phyloP scores from a whole-genome alignment of 2,797 vertebrate genomes.

The Spheniscus humboldti region DNA sequence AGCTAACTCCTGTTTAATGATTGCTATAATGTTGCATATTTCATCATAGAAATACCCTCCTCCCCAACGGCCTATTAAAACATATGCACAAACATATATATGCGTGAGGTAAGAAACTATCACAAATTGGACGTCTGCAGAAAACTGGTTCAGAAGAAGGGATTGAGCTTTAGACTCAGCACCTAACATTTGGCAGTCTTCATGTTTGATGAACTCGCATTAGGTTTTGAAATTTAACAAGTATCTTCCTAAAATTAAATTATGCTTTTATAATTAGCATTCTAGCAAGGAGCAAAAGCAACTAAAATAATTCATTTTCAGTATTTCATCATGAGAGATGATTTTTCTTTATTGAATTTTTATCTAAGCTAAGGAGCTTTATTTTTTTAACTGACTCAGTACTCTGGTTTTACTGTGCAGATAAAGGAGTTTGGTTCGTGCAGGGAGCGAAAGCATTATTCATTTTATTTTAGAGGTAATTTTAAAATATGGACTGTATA shows the following conservation, averaged over 20 bases:
- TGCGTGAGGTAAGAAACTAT: neutral
- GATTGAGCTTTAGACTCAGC: neutral
- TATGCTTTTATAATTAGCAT: neutral
- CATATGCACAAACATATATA: neutral
- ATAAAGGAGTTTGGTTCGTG: slow-evolving; percentile 15
- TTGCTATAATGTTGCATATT: neutral
- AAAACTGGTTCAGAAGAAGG: neutral
- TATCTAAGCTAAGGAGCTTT: slow-evolving; percentile 27
- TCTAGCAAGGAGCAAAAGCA: neutral
- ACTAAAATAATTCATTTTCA: neutral
- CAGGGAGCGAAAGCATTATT: neutral
- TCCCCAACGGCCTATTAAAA: neutral
- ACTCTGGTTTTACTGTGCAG: neutral
- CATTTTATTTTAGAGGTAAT: slow-evolving; percentile 34
- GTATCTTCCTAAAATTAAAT: slow-evolving; percentile 1
- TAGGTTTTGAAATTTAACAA: neutral
- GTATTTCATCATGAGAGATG: neutral
- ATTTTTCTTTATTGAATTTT: slow-evolving; percentile 34
- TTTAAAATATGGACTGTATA: slow-evolving; percentile 2
- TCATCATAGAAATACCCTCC: neutral
- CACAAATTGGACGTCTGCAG: neutral
- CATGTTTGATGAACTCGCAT: neutral
- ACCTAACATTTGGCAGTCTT: neutral
- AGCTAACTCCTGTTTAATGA: neutral
- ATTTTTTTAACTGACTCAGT: slow-evolving; percentile 33